Evolutionary conservation across 2,888 invertebrate genomes (phyloP).

Genomic region (Creontiades dilutus): DNA sequence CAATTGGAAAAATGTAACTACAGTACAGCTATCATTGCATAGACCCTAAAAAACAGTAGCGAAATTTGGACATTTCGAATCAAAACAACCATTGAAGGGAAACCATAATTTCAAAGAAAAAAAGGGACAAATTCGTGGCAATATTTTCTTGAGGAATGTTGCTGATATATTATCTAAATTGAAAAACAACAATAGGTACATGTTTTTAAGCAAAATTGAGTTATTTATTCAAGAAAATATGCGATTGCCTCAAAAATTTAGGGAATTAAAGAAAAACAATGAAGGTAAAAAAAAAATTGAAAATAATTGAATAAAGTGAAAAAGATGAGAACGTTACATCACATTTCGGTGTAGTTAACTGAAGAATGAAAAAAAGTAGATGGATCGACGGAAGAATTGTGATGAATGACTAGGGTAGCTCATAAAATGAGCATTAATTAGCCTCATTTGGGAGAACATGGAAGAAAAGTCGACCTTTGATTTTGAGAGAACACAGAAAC

Average conservation of each 20-base stretch:
- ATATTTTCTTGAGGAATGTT: background rate
- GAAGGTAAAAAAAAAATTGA: too few species aligned
- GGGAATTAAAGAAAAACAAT: too few species aligned
- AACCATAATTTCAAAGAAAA: background rate
- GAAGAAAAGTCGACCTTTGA: background rate
- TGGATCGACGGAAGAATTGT: background rate
- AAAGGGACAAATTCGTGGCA: background rate
- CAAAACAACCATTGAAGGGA: background rate
- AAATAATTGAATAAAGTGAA: too few species aligned
- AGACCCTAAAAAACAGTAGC: too few species aligned
- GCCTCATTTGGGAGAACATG: background rate
- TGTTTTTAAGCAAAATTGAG: too few species aligned
- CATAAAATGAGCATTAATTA: background rate
- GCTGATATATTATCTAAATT: background rate
- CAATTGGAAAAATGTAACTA: too few species aligned
- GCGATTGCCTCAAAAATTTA: too few species aligned
- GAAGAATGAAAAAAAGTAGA: background rate
- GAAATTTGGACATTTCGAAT: too few species aligned
- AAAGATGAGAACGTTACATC: too few species aligned
- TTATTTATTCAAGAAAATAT: too few species aligned
- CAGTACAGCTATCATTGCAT: too few species aligned
- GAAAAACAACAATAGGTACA: background rate
- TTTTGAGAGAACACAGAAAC: background rate
- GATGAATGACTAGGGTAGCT: conserved; percentile 16
- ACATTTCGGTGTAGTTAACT: background rate